Evolutionary conservation across 2,888 invertebrate species (phyloP), one percentile per base, ranked within the genome.

Genomic region (Dolichopus griseipennis): DNA sequence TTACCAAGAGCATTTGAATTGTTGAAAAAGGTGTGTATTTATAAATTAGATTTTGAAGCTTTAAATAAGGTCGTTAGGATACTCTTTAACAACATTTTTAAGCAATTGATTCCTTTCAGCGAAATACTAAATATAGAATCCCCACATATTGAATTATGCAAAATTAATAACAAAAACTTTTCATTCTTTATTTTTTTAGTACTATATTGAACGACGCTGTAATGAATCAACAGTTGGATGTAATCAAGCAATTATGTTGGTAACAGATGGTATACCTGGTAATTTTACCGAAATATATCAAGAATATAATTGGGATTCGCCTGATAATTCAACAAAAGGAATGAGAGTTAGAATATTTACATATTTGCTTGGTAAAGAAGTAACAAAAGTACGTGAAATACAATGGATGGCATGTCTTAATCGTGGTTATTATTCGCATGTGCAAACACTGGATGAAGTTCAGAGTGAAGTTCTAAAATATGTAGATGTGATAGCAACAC

Each of bases 401-500:
- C 89, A 90, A 75, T 91, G 91, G 89, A 95, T 98, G 90, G 96
- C 98, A 1, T 98, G 98, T 78, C 84, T 88, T 65, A 98, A 98
- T 82, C 88, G 95, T 84, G 95, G 97, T n/a, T 95, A 89, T 79
- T 96, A 91, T 82, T 91, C 93, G 1, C 97, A 97, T 79, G 93
- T 99, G 20, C 92, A 93, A 73, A 93, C 95, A 0, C 86, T 97
- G 75, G 95, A 97, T 74, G 97, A 99, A 82, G 97, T 97, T 0
- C 91, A 93, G 72, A 95, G 96, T 79, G 93, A 98, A 79, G 97
- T 98, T 27, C 83, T 98, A 75, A 92, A 96, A 79, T 99, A 99
- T 81, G 93, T 99, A 72, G 90, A 93, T 70, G 96, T 98, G 5
- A 90, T 99, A 77, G 97, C 93, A 0, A 86, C 91, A 62, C 93